Conservation (phyloP, 2,888 invertebrate species). For the Penaeus monodon region DNA sequence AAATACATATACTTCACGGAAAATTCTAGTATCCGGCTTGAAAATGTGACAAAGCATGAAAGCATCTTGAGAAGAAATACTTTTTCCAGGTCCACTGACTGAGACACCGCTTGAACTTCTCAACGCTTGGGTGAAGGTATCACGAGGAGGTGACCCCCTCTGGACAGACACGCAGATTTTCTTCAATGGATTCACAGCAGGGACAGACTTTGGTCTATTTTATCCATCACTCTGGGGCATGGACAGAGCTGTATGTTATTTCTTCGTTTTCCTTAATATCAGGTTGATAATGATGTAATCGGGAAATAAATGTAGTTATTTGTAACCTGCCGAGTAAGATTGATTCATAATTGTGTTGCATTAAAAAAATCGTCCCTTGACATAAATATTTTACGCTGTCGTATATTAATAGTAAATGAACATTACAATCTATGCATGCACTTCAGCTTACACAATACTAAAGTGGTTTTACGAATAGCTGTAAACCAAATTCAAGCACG, state of each 20-base stretch:
- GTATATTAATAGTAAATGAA: too few species aligned
- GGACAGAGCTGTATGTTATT: constrained; percentile 16
- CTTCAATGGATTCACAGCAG: constrained; percentile 2
- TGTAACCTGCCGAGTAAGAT: too few species aligned
- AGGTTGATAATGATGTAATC: background rate
- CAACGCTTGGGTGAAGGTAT: constrained; percentile 39
- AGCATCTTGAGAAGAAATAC: background rate
- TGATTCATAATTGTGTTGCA: too few species aligned
- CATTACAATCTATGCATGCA: too few species aligned
- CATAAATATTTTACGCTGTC: too few species aligned
- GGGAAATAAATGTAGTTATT: too few species aligned
- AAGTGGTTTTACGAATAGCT: too few species aligned
- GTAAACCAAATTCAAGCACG: too few species aligned
- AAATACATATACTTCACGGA: too few species aligned
- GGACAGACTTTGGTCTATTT: constrained; percentile 7
- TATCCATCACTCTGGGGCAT: constrained; percentile 15
- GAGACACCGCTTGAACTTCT: background rate
- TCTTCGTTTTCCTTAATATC: background rate
- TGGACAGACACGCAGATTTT: constrained; percentile 42
- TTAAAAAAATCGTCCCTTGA: too few species aligned
- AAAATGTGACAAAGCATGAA: background rate
- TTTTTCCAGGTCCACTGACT: constrained; percentile 26
- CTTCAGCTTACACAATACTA: too few species aligned
- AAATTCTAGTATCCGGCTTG: too few species aligned
- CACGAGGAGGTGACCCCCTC: constrained; percentile 15